Base-by-base conservation (phyloP, 2,113 vertebrate genomes). In the Paramisgurnus dabryanus region DNA sequence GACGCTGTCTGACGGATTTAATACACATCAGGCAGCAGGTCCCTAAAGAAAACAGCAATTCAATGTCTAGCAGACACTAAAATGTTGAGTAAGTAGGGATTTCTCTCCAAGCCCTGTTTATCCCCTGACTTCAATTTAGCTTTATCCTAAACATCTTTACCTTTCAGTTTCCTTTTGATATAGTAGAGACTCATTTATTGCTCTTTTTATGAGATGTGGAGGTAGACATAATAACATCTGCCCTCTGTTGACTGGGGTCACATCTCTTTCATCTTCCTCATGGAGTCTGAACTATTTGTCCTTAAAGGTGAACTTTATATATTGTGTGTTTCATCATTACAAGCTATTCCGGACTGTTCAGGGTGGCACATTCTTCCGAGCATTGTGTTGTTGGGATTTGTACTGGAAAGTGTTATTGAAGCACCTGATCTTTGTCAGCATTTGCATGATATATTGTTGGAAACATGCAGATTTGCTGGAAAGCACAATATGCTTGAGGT, bases 341-440 rank as follows among this genome's bases (percentile, higher is more conserved):
- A 43, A 61, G 55, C 71, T 73, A 45, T 73, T 73, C 55, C 60
- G 22, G 41, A 61, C n/a, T 27, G 55, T 60, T 10, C 6, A 3
- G n/a, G 55, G 40, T 43, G 41, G 1, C 22, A 73, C 40, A 43
- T 60, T n/a, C n/a, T 73, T 55, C 40, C 40, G n/a, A 74, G 55
- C 55, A 45, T 22, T 60, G 55, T 61, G 58, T 41, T 64, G 18
- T 50, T 50, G 45, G 60, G 45, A 64, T 61, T 47, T 63, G 72
- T 45, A 45, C 40, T 17, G 7, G 72, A 18, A 27, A 64, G 58
- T 64, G 22, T 34, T 39, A 39, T 49, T 22, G 43, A 50, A 76
- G 45, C 73, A 76, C 60, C 60, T 76, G 73, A 18, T 34, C 58
- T 76, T 64, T 50, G 41, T 64, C 73, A 76, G 73, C 73, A 6